Evolutionary conservation across 1,140 invertebrate genomes (phyloP), one percentile per base, ranked within the genome.

Genomic region (Hyphantria cunea): DNA sequence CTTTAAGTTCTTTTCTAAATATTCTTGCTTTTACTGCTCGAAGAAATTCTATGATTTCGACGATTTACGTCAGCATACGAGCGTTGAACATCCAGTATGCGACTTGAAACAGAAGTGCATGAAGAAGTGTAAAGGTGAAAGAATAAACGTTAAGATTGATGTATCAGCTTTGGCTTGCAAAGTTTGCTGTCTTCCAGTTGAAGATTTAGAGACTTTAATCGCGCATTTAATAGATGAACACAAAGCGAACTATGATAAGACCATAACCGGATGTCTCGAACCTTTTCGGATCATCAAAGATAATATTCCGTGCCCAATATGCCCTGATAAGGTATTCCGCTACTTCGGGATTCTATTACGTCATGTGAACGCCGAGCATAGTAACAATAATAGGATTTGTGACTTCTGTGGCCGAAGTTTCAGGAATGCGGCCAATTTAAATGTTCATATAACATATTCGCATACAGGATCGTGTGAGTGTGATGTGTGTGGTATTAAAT

Each of bases 401-500:
- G 82, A 84, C 61, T 83, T 82, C 47, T 90, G 87, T 49, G 87
- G 87, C 0, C 76, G 80, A 0, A 77, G 69, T 58, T 90, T 87
- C 44, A 74, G 74, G 7, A 86, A 74, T 12, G 75, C 74, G 0
- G 55, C 74, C 0, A 89, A 88, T 76, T 71, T 89, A 10, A 78
- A 79, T 11, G 70, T 84, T 0, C 87, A 90, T 52, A 76, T 90
- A 39, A 72, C 68, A 0, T 75, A 86, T 50, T 66, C 74, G 0
- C 84, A 90, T 45, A 82, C 72, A 0, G 82, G 78, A 0, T 51
- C 73, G 0, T 81, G 74, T 31, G 76, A 82, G 52, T 90, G 87
- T 34, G 71, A 78, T 5, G 54, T 83, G 3, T 90, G 87, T 54
- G 81, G 78, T 0, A 50, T 66, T 0, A 83, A 86, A 15, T 89